These are phyloP conservation scores for Neodiprion virginianus DNA, from an alignment of 1,140 invertebrate genomes.

Conservation along the genomic window DNA sequence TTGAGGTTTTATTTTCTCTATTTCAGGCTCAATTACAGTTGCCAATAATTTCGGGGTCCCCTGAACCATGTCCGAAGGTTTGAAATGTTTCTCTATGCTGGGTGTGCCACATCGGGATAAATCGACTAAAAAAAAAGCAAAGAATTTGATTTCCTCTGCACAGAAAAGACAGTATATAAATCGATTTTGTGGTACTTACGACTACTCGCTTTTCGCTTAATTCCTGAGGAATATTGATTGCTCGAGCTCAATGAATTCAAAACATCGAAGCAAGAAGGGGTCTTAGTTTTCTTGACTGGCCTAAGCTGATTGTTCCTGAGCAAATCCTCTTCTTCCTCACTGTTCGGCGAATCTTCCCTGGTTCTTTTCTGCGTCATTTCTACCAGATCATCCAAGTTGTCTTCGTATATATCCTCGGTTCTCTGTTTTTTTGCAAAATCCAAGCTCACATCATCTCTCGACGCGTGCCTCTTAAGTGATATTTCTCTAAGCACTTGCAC, in stretches of 20 bases:
- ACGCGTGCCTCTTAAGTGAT: slow-evolving; percentile 55
- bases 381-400: slow-evolving; percentile 49
- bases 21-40: neutral
- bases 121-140: slow-evolving; percentile 39
- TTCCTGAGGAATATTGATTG: slow-evolving; percentile 44
- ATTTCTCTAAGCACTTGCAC: slow-evolving; percentile 47
- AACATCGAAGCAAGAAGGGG: slow-evolving; percentile 57
- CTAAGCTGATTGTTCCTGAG: slow-evolving; percentile 43
- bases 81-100: slow-evolving; percentile 56
- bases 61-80: slow-evolving; percentile 40
- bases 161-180: neutral
- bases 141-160: neutral
- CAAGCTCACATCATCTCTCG: slow-evolving; percentile 48
- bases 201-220: slow-evolving; percentile 57
- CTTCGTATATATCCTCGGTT: slow-evolving; percentile 41
- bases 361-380: slow-evolving; percentile 55
- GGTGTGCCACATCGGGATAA: slow-evolving; percentile 49
- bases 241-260: slow-evolving; percentile 58
- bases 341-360: slow-evolving; percentile 52
- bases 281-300: slow-evolving; percentile 53
- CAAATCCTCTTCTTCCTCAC: slow-evolving; percentile 51
- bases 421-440: slow-evolving; percentile 55
- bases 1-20: slow-evolving; percentile 18
- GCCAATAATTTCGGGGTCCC: slow-evolving; percentile 24
- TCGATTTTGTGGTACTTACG: slow-evolving; percentile 19